phyloP scores from a whole-genome alignment of 2,797 vertebrate species.

The Ceyx erithaca region DNA sequence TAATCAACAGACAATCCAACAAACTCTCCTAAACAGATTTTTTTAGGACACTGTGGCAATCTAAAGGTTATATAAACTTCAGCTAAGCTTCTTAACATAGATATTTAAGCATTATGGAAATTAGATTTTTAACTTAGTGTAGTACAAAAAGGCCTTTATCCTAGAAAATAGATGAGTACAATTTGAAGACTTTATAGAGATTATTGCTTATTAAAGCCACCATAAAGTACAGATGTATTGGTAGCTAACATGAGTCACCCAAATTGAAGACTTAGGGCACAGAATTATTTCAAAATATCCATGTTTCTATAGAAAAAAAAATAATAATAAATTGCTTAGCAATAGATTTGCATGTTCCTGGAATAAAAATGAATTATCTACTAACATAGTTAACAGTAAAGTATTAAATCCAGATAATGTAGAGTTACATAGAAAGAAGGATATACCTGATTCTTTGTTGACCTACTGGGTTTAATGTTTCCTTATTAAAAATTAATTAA shows the following conservation, averaged over 20 bases:
- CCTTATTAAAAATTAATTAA: not conserved
- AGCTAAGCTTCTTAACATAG: constrained; percentile 16
- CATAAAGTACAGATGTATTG: not conserved
- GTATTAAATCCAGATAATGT: not conserved
- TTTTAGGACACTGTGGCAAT: not conserved
- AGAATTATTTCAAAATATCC: not conserved
- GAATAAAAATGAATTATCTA: not conserved
- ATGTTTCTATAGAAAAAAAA: not conserved
- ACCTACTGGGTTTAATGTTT: not conserved
- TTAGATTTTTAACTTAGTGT: constrained; percentile 7
- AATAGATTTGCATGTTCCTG: not conserved
- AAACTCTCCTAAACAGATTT: not conserved
- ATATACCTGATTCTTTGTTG: not conserved
- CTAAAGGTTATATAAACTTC: constrained; percentile 29
- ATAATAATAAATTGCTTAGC: not conserved
- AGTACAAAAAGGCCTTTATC: not conserved
- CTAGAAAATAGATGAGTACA: not conserved
- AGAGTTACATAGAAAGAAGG: not conserved
- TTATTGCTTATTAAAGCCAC: not conserved
- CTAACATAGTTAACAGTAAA: not conserved
- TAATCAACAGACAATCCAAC: constrained; percentile 6
- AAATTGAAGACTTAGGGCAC: not conserved
- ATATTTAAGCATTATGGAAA: not conserved
- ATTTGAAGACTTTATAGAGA: not conserved
- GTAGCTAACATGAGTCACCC: not conserved